These are phyloP conservation scores for Tachina fera DNA, from an alignment of 2,888 invertebrate genomes.

Conservation along the genomic window DNA sequence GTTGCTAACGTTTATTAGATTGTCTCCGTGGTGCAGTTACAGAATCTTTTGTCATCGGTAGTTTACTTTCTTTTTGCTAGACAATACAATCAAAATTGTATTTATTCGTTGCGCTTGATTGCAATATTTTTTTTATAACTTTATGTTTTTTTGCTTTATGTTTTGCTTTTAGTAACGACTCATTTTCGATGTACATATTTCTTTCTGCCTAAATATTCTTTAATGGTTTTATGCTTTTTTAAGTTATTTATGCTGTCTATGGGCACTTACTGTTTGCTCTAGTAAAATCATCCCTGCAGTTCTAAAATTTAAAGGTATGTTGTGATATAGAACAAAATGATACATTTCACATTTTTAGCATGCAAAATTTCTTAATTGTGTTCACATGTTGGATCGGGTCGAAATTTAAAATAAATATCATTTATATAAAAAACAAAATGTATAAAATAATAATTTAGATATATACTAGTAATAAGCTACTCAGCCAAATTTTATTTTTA, in stretches of 20 bases:
- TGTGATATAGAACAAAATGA: neutral
- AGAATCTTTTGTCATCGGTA: neutral
- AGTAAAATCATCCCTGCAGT: slow-evolving; percentile 39
- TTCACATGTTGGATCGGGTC: neutral
- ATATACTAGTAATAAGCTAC: too few species aligned
- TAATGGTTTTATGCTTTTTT: slow-evolving; percentile 69
- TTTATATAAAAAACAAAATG: too few species aligned
- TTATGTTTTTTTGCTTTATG: too few species aligned
- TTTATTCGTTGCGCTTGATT: slow-evolving; percentile 78
- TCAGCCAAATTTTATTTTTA: too few species aligned
- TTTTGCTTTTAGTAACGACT: neutral
- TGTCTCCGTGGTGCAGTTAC: slow-evolving; percentile 55
- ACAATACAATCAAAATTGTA: slow-evolving; percentile 57
- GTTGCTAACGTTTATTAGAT: slow-evolving; percentile 22
- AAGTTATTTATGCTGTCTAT: slow-evolving; percentile 28
- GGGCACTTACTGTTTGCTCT: neutral
- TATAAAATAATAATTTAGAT: too few species aligned
- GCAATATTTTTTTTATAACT: slow-evolving; percentile 64
- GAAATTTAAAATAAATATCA: too few species aligned
- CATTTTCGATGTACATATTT: slow-evolving; percentile 21
- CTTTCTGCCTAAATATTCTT: slow-evolving; percentile 58
- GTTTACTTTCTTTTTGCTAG: slow-evolving; percentile 5
- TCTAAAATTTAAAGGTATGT: neutral
- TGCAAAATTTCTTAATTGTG: neutral
- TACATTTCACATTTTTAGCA: neutral